A percentile compares a stretch with the other conserved stretches of the same genome.
Conservation (phyloP, 2,797 vertebrate species). For the Chelon labrosus region DNA sequence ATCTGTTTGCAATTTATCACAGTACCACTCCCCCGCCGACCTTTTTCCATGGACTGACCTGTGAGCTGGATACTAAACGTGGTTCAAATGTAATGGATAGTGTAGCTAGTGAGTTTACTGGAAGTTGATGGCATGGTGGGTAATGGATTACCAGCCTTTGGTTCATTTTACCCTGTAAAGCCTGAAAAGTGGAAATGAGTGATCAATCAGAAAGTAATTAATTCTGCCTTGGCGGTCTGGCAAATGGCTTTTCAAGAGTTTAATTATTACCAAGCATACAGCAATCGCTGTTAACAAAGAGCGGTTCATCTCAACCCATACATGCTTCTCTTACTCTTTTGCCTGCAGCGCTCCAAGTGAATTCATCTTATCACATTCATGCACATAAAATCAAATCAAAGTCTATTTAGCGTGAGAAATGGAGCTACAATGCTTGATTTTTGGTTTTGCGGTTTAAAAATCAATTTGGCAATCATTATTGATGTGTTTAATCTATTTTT, state of each 20-base stretch:
- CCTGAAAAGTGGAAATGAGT: slow-evolving; percentile 50
- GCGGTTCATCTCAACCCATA: slow-evolving; percentile 32
- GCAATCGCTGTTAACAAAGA: slow-evolving; percentile 43
- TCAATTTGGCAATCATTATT: slow-evolving; percentile 51
- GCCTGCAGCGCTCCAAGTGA: slow-evolving; percentile 34
- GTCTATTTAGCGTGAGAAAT: slow-evolving; percentile 49
- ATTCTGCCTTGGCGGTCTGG: slow-evolving; percentile 43
- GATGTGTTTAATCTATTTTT: slow-evolving; percentile 62
- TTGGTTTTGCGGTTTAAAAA: slow-evolving; percentile 62
- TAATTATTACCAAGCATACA: slow-evolving; percentile 52
- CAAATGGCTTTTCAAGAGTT: slow-evolving; percentile 59
- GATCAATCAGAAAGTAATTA: slow-evolving; percentile 70
- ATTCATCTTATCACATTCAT: slow-evolving; percentile 45
- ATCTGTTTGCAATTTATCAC: slow-evolving; percentile 84
- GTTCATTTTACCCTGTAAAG: slow-evolving; percentile 45
- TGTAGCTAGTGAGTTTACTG: slow-evolving; percentile 21
- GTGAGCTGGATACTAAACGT: slow-evolving; percentile 63
- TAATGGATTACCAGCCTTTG: slow-evolving; percentile 29
- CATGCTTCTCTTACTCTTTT: slow-evolving; percentile 14
- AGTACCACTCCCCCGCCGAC: slow-evolving; percentile 50
- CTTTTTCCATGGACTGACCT: slow-evolving; percentile 44
- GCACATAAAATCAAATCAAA: slow-evolving; percentile 55
- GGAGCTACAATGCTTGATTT: slow-evolving; percentile 28
- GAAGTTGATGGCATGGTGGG: slow-evolving; percentile 16
- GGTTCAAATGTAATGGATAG: slow-evolving; percentile 59